Percentiles rank a stretch among this genome's conserved stretches.
Conservation (phyloP, 2,888 invertebrate genomes). For the Apotomis turbidana region DNA sequence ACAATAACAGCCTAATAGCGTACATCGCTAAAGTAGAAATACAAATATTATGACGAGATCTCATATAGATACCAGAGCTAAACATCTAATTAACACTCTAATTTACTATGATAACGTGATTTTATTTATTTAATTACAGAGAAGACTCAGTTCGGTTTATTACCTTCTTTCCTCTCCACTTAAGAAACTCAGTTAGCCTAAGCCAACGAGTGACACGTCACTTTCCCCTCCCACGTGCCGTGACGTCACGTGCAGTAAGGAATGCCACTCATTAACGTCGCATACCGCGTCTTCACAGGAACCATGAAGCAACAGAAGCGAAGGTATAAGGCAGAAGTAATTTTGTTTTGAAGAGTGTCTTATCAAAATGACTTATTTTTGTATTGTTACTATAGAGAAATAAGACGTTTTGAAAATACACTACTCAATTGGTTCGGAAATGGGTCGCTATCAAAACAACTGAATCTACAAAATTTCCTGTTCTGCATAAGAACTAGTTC, state of each 20-base stretch:
- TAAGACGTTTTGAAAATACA: too few species aligned
- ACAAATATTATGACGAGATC: too few species aligned
- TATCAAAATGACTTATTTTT: too few species aligned
- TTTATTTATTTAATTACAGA: neutral
- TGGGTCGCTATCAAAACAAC: too few species aligned
- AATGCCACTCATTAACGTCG: slow-evolving; percentile 71
- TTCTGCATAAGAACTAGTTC: too few species aligned
- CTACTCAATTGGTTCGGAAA: too few species aligned
- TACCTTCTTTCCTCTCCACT: neutral
- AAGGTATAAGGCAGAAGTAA: neutral
- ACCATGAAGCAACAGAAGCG: slow-evolving; percentile 45
- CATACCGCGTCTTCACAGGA: slow-evolving; percentile 57
- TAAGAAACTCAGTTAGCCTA: slow-evolving; percentile 4
- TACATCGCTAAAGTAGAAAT: too few species aligned
- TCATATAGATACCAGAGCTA: too few species aligned
- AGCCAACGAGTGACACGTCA: slow-evolving; percentile 26
- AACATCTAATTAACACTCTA: too few species aligned
- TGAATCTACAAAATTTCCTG: too few species aligned
- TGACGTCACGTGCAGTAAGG: slow-evolving; percentile 50
- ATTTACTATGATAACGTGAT: neutral
- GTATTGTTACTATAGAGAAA: too few species aligned
- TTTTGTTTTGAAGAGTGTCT: neutral
- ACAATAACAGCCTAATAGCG: too few species aligned
- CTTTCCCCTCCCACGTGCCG: slow-evolving; percentile 20
- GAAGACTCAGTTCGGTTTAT: neutral